phyloP scores from a whole-genome alignment of 2,797 vertebrate species.

The Acrocephalus scirpaceus region DNA sequence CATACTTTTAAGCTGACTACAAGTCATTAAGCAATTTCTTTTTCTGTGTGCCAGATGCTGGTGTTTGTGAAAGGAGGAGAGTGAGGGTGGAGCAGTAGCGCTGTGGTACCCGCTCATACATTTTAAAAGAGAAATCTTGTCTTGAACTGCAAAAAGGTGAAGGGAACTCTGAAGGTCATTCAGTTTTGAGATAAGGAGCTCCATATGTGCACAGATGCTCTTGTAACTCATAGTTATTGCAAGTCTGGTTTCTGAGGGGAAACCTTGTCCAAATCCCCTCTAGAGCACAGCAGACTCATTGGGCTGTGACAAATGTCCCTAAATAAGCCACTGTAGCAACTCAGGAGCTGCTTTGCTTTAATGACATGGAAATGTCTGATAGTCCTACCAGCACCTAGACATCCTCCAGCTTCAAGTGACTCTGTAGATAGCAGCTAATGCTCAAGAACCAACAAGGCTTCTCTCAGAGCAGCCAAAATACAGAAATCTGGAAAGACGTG shows the following conservation, averaged over 20 bases:
- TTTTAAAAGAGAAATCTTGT: background rate
- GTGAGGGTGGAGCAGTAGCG: fast-evolving
- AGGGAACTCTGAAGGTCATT: background rate
- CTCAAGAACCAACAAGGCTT: background rate
- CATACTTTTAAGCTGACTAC: background rate
- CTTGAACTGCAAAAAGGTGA: background rate
- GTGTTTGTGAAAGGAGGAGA: background rate
- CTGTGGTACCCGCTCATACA: background rate
- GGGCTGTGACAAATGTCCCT: background rate
- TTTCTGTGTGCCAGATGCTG: background rate
- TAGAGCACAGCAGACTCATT: background rate
- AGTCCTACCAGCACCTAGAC: background rate
- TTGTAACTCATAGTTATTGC: background rate
- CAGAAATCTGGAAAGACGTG: background rate
- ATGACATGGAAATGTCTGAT: background rate
- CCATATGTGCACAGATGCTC: background rate
- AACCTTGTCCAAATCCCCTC: background rate
- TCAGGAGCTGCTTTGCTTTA: background rate
- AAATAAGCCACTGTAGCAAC: background rate
- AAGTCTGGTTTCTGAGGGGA: background rate
- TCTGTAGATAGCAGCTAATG: background rate
- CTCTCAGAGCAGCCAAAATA: background rate
- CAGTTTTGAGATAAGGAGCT: background rate
- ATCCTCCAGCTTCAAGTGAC: background rate
- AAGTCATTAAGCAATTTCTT: background rate